Percentiles rank a stretch among this genome's conserved stretches.
These are phyloP conservation scores for Bergia puertoricense DNA, from an alignment of 92 coral and sea anemone species.

Conservation along the genomic window DNA sequence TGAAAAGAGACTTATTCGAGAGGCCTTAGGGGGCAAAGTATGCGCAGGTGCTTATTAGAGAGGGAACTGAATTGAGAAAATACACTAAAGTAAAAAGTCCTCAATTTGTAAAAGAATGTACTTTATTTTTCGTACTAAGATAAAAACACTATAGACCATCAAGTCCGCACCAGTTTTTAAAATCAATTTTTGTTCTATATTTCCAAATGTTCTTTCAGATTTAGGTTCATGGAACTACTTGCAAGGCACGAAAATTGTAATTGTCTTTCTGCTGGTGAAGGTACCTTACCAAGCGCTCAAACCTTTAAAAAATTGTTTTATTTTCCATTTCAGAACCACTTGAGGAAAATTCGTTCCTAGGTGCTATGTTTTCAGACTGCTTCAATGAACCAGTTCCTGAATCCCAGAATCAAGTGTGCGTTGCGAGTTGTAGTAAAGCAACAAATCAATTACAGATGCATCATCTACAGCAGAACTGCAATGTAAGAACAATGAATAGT, in stretches of 20 bases:
- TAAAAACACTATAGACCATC: no score
- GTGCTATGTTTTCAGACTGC: conserved; percentile 26
- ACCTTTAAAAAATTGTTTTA: not conserved
- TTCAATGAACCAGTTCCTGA: conserved; percentile 27
- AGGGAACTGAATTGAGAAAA: no score
- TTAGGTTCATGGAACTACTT: not conserved
- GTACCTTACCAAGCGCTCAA: not conserved
- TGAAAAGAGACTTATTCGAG: no score
- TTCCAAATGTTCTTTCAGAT: not conserved
- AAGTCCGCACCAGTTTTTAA: no score
- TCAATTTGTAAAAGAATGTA: no score
- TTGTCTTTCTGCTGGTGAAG: not conserved
- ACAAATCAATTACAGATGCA: not conserved
- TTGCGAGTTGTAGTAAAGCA: not conserved
- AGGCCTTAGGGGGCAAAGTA: no score
- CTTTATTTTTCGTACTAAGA: no score
- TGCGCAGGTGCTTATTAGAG: no score
- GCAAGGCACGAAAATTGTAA: not conserved
- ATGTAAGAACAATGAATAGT: not conserved
- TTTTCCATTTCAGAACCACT: conserved; percentile 36
- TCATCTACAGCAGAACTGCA: not conserved
- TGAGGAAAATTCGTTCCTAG: conserved; percentile 29
- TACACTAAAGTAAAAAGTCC: no score
- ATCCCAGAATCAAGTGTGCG: not conserved
- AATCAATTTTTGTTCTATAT: no score